Base-by-base conservation (phyloP, 2,888 invertebrate species). In the Standfussiana lucernea region DNA sequence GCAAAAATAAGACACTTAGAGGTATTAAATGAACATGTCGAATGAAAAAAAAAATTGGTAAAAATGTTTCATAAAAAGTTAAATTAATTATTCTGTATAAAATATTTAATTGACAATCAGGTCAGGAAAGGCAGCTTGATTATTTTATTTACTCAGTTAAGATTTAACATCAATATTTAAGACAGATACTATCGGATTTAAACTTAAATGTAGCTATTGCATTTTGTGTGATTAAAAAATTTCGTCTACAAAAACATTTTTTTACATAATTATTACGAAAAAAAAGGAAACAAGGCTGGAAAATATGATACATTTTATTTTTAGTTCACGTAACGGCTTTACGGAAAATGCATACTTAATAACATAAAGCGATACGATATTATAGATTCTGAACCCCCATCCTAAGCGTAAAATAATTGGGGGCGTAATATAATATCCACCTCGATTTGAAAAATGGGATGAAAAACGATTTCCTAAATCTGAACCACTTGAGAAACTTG, bases 381-480 rank as follows among this genome's bases (percentile, higher is more conserved):
- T 81, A 78, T 72, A 71, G 64, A 82, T 71, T 75, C 56, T 42
- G 47, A 75, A 68, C 28, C 66, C 65, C 68, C 70, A 61, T 45
- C 75, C 69, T 72, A 82, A 84, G 74, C 74, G 68, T 59, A 59
- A 72, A 80, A 80, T 83, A 82, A 84, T 79, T 82, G 72, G 64
- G 28, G 69, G n/a, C 56, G 74, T 65, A 73, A 79, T 61, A 42
- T 42, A 56, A 72, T 64, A 80, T 53, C 37, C 37, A 47, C 35
- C 21, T 42, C 21, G 5, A 62, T 67, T 74, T 35, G 50, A 79
- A 73, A 79, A 59, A 70, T 59, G 21, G 32, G 13, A 59, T 47
- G 64, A 56, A 61, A 65, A 61, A 32, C 62, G 8, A 24, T 45
- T 53, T 40, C 42, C 18, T 35, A 45, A 59, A 76, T 32, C 42